Conservation (phyloP, 2,797 vertebrate genomes). For the Alauda arvensis region DNA sequence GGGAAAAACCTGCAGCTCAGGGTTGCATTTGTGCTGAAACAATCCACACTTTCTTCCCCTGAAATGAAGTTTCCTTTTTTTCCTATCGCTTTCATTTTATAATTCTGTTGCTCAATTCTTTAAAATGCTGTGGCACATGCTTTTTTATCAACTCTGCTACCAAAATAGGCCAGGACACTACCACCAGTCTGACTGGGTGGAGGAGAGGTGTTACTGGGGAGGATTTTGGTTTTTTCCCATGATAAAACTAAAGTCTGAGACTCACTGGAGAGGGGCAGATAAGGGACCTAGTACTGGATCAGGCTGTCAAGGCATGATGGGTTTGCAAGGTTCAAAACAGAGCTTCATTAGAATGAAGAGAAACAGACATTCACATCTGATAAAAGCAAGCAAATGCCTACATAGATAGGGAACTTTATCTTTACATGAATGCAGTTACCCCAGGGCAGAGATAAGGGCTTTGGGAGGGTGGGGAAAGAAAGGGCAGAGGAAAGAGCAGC, state of each 20-base stretch:
- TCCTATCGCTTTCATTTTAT: not conserved
- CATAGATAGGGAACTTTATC: not conserved
- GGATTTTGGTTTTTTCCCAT: not conserved
- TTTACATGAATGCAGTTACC: not conserved
- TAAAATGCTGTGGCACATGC: not conserved
- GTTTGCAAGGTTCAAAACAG: not conserved
- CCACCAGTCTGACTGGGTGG: not conserved
- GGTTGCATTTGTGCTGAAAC: not conserved
- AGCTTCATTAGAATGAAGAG: not conserved
- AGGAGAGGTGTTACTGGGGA: not conserved
- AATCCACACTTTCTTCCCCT: not conserved
- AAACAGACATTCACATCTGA: not conserved
- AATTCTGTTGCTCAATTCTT: not conserved
- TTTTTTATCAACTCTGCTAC: not conserved
- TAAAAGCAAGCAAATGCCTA: not conserved
- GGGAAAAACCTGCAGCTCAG: not conserved
- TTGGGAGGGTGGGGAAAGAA: not conserved
- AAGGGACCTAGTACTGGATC: not conserved
- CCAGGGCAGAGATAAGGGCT: not conserved
- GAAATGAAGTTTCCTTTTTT: not conserved
- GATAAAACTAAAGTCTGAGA: not conserved
- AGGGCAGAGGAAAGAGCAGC: not conserved
- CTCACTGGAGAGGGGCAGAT: not conserved
- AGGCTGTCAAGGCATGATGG: rapidly evolving
- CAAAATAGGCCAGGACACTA: not conserved